Percentiles rank a stretch among this genome's conserved stretches.
These are phyloP conservation scores for Hirudinaria manillensis DNA, from an alignment of 2,888 invertebrate species.

Conservation along the genomic window DNA sequence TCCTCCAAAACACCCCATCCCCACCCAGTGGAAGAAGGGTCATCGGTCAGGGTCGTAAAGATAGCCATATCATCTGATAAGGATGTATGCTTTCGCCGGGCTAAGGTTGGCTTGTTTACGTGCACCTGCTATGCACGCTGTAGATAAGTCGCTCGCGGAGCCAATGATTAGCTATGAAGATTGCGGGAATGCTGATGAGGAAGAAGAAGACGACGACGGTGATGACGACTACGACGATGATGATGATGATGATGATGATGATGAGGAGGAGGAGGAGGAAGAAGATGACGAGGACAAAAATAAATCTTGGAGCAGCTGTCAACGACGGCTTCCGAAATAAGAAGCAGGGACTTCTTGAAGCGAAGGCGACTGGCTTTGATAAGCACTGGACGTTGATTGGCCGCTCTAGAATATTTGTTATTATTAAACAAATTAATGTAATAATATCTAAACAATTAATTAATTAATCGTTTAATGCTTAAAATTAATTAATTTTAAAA, in stretches of 20 bases:
- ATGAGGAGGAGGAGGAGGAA: constrained; percentile 6
- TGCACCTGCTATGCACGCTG: background rate
- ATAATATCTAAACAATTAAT: too few relatives aligned
- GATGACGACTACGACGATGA: constrained; percentile 14
- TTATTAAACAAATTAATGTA: too few relatives aligned
- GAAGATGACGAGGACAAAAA: constrained; percentile 11
- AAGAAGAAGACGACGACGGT: background rate
- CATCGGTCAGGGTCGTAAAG: constrained; percentile 2
- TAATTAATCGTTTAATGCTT: too few relatives aligned
- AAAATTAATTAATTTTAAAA: too few relatives aligned
- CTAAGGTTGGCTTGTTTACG: constrained; percentile 5
- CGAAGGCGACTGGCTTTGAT: too few relatives aligned
- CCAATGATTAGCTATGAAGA: constrained; percentile 1
- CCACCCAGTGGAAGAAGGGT: background rate
- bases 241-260: constrained; percentile 14
- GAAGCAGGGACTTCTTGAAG: too few relatives aligned
- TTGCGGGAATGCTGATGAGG: constrained; percentile 4
- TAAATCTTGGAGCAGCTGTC: too few relatives aligned
- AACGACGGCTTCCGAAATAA: too few relatives aligned
- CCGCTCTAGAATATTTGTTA: too few relatives aligned
- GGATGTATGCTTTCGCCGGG: background rate
- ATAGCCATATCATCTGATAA: constrained; percentile 13
- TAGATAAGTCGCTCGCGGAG: constrained; percentile 9
- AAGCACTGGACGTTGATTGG: too few relatives aligned
- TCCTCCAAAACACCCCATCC: too few relatives aligned